These are phyloP conservation scores for Capitulum mitella DNA, from an alignment of 2,888 invertebrate species.

Conservation along the genomic window DNA sequence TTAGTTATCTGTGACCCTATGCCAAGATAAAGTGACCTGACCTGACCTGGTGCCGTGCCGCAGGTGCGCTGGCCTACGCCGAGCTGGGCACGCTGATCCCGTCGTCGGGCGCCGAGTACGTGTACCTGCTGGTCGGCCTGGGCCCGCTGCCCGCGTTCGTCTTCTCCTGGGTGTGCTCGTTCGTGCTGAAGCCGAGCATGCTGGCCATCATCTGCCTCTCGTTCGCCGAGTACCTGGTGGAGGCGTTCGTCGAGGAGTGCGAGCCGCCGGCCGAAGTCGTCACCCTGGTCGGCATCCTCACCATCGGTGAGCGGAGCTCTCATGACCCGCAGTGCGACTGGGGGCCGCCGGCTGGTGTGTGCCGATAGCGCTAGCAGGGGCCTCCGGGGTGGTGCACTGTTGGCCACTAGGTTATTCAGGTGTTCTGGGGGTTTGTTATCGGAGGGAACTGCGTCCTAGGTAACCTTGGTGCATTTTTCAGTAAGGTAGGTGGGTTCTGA, in stretches of 20 bases:
- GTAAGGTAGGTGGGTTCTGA: too few species aligned
- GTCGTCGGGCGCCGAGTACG: conserved; percentile 90
- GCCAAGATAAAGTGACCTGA: not conserved
- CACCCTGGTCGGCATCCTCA: conserved; percentile 78
- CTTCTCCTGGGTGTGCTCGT: conserved; percentile 87
- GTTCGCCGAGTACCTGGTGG: conserved; percentile 87
- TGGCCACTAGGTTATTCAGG: too few species aligned
- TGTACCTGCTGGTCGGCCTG: conserved; percentile 91
- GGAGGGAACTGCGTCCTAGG: too few species aligned
- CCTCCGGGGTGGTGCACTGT: too few species aligned
- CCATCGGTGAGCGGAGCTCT: conserved; percentile 64
- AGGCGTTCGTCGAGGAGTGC: conserved; percentile 79
- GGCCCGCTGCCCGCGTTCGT: conserved; percentile 85
- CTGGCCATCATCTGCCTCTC: conserved; percentile 90
- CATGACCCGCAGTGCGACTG: too few species aligned
- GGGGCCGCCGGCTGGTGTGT: too few species aligned
- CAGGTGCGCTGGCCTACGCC: conserved; percentile 86
- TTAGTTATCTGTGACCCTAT: not conserved
- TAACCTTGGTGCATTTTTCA: too few species aligned
- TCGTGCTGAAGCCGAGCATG: conserved; percentile 86
- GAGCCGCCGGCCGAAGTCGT: conserved; percentile 74
- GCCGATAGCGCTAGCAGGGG: too few species aligned
- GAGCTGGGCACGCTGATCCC: conserved; percentile 94
- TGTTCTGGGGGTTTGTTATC: too few species aligned
- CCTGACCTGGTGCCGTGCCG: conserved; percentile 50